Evolutionary conservation across 2,113 vertebrate genomes (phyloP).

Genomic region (Mesoclemmys tuberculata): DNA sequence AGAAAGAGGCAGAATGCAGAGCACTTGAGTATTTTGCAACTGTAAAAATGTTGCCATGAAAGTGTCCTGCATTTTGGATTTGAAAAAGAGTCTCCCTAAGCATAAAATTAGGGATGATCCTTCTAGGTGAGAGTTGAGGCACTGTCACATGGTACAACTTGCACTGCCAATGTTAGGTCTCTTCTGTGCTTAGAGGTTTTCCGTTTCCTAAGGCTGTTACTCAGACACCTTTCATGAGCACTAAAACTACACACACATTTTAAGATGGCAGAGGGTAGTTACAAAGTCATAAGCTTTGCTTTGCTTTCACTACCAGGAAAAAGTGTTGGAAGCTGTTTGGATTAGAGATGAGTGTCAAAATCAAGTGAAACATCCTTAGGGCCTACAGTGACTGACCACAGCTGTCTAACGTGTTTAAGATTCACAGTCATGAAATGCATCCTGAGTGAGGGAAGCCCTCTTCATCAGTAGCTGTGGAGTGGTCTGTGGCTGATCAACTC

Average conservation of each 20-base stretch:
- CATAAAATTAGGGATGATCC: neutral
- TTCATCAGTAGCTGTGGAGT: neutral
- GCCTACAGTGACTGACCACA: neutral
- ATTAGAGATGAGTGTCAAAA: conserved; percentile 21
- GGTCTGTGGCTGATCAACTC: neutral
- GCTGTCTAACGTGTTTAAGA: neutral
- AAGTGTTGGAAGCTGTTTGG: neutral
- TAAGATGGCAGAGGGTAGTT: conserved; percentile 51
- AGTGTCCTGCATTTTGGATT: neutral
- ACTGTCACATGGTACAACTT: neutral
- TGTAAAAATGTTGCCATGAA: neutral
- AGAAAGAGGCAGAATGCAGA: neutral
- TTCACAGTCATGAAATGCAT: neutral
- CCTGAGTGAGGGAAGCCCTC: neutral
- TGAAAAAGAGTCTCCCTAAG: neutral
- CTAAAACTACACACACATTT: conserved; percentile 21
- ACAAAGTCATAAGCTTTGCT: neutral
- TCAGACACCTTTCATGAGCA: conserved; percentile 1
- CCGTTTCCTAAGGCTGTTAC: neutral
- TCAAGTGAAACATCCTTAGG: conserved; percentile 24
- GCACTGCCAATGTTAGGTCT: neutral
- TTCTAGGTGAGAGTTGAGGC: neutral
- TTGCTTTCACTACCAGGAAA: neutral
- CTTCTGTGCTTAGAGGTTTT: conserved; percentile 28
- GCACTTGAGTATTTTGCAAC: neutral